These are phyloP conservation scores for Rhea americana DNA, from an alignment of 2,113 vertebrate genomes.

Conservation along the genomic window DNA sequence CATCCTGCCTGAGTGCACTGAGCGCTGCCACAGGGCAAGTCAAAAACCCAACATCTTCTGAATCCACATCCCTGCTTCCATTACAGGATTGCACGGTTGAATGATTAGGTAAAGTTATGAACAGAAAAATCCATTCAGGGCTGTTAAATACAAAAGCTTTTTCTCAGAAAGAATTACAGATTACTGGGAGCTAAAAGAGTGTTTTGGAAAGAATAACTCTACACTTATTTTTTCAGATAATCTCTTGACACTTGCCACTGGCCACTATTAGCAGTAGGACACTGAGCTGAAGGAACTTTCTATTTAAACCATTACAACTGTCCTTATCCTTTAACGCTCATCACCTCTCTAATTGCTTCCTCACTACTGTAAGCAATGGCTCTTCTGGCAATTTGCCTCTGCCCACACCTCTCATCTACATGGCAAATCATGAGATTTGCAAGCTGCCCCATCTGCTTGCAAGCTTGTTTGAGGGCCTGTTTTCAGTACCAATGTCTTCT, in stretches of 20 bases:
- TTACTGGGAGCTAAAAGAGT: neutral
- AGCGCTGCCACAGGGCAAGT: accelerated
- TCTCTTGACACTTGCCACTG: neutral
- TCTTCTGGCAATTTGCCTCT: neutral
- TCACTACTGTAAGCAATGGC: neutral
- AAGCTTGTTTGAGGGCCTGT: neutral
- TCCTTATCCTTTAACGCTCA: neutral
- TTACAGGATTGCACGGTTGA: neutral
- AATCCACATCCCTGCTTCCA: neutral
- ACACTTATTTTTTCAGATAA: neutral
- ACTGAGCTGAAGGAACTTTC: neutral
- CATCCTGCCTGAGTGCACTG: neutral
- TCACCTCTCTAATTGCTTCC: neutral
- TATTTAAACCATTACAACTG: neutral
- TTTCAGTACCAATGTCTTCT: no score
- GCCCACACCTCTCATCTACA: neutral
- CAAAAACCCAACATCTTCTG: neutral
- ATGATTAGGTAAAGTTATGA: neutral
- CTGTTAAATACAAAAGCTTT: neutral
- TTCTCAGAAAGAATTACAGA: neutral
- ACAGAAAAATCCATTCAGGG: neutral
- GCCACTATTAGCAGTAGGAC: neutral
- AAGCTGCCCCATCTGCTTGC: accelerated
- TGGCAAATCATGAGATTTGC: neutral
- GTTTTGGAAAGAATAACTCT: neutral